phyloP scores from a whole-genome alignment of 2,888 invertebrate species.

The Rotaria magnacalcarata region DNA sequence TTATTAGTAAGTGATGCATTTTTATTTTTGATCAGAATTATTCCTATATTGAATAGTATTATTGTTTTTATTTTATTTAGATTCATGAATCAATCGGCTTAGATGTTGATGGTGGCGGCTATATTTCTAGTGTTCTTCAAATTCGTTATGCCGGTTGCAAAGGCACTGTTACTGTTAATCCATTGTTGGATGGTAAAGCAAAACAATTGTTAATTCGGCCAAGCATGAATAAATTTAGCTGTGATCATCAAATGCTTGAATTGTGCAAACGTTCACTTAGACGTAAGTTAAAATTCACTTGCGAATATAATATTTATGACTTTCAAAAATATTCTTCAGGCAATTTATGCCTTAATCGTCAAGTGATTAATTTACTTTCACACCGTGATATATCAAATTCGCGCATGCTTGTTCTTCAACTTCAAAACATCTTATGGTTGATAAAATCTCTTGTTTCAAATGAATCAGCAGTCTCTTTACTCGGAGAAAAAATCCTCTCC shows the following conservation, averaged over 20 bases:
- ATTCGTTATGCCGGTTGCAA: slow-evolving; percentile 10
- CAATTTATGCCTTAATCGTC: not conserved
- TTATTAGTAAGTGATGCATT: not conserved
- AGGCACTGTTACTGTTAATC: not conserved
- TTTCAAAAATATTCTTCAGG: not conserved
- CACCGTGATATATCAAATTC: not conserved
- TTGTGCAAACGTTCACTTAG: not conserved
- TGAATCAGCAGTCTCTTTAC: not conserved
- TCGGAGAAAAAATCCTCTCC: not conserved
- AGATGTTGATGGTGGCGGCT: not conserved
- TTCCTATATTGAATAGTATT: not conserved
- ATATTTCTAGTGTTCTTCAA: not conserved
- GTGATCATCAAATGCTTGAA: not conserved
- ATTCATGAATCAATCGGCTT: not conserved
- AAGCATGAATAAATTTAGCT: not conserved
- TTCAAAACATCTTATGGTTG: not conserved
- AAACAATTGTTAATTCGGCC: not conserved
- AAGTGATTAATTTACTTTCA: not conserved
- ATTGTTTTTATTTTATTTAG: not conserved
- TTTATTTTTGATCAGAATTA: not conserved
- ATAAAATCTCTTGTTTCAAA: not conserved
- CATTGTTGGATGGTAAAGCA: not conserved
- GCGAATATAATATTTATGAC: too few species aligned
- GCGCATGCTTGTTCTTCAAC: not conserved
- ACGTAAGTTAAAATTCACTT: not conserved